Conservation (phyloP, 2,113 vertebrate genomes). For the Sisor rabdophorus region DNA sequence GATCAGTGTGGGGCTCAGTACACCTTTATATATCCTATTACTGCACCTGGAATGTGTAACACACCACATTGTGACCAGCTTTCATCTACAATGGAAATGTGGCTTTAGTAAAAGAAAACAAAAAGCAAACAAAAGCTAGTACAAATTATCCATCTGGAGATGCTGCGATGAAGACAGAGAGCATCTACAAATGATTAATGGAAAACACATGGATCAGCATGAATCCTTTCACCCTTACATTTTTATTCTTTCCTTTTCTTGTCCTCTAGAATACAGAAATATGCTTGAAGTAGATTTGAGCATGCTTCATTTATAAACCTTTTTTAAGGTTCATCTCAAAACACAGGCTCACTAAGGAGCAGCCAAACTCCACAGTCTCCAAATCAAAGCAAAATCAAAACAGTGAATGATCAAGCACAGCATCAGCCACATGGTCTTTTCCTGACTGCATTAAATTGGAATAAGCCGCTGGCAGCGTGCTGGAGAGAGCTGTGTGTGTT, state of each 20-base stretch:
- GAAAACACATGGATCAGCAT: slow-evolving; percentile 21
- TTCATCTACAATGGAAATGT: slow-evolving; percentile 27
- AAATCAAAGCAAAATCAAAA: slow-evolving; percentile 21
- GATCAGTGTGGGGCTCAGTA: background rate
- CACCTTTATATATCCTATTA: background rate
- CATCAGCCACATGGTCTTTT: slow-evolving; percentile 8
- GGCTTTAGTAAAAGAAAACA: slow-evolving; percentile 7
- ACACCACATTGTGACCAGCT: background rate
- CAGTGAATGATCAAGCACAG: slow-evolving; percentile 28
- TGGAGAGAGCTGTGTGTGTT: background rate
- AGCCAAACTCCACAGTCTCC: slow-evolving; percentile 16
- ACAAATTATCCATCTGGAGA: slow-evolving; percentile 38
- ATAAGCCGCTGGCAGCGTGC: slow-evolving; percentile 1
- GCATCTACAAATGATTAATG: slow-evolving; percentile 34
- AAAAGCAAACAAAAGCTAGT: slow-evolving; percentile 12
- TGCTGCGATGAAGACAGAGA: slow-evolving; percentile 35
- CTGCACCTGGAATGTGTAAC: background rate
- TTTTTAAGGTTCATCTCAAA: slow-evolving; percentile 26
- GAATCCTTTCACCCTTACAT: slow-evolving; percentile 11
- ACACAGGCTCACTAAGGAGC: slow-evolving; percentile 7
- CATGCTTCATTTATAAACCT: slow-evolving; percentile 15
- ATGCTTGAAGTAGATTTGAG: background rate
- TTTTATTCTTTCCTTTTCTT: slow-evolving; percentile 3
- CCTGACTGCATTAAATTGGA: slow-evolving; percentile 19
- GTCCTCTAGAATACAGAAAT: slow-evolving; percentile 9